These are phyloP conservation scores for Phasianus colchicus DNA, from an alignment of 2,113 vertebrate genomes.

Conservation along the genomic window DNA sequence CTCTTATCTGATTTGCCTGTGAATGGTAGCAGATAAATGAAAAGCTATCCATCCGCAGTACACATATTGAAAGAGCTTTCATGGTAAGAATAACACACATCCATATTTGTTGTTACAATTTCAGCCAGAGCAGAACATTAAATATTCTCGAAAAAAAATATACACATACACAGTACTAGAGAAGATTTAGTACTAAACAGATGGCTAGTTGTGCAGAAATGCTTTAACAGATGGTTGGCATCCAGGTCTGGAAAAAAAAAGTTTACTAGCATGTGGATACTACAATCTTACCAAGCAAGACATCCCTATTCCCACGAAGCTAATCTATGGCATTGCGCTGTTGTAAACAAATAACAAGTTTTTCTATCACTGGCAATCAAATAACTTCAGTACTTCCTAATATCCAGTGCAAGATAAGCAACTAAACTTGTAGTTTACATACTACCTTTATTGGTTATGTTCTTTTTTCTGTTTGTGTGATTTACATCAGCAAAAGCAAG, in stretches of 20 bases:
- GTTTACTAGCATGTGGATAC: conserved; percentile 1
- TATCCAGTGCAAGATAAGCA: background rate
- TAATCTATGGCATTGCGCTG: background rate
- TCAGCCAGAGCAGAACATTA: conserved; percentile 27
- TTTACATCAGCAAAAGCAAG: background rate
- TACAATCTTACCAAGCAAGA: conserved; percentile 12
- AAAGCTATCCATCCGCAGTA: background rate
- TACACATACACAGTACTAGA: background rate
- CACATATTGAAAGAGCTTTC: background rate
- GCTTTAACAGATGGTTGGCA: conserved; percentile 70
- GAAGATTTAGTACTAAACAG: conserved; percentile 64
- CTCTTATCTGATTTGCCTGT: background rate
- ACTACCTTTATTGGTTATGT: background rate
- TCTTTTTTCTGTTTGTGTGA: background rate
- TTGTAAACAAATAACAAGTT: background rate
- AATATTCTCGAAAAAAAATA: conserved; percentile 50
- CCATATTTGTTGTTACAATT: conserved; percentile 51
- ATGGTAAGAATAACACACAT: background rate
- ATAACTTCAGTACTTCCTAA: background rate
- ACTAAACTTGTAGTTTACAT: background rate
- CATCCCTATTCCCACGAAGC: background rate
- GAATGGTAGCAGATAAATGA: background rate
- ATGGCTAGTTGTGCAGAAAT: conserved; percentile 53
- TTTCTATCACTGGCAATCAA: background rate
- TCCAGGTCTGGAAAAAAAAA: conserved; percentile 38